Conservation (phyloP, 2,888 invertebrate species). For the Patella depressa region DNA sequence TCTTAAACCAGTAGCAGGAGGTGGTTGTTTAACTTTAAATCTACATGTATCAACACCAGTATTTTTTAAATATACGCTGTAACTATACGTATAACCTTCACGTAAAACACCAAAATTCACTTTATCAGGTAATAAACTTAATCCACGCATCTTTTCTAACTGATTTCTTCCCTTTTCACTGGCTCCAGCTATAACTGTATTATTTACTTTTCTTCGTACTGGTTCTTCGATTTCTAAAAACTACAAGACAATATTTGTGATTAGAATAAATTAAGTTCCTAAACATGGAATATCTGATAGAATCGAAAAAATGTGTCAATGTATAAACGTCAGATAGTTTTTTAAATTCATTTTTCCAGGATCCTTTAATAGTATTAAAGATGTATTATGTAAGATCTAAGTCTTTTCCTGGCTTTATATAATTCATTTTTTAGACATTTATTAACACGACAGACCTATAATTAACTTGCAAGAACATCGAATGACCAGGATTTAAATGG, state of each 20-base stretch:
- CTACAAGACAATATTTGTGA: slow-evolving; percentile 37
- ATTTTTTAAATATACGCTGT: slow-evolving; percentile 65
- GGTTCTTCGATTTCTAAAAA: slow-evolving; percentile 65
- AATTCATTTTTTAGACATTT: too few relatives aligned
- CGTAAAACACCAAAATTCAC: slow-evolving; percentile 69
- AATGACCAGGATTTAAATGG: too few relatives aligned
- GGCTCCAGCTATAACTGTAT: slow-evolving; percentile 64
- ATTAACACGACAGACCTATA: too few relatives aligned
- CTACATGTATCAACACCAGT: slow-evolving; percentile 70
- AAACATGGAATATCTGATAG: background rate
- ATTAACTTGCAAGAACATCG: too few relatives aligned
- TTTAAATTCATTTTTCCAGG: too few relatives aligned
- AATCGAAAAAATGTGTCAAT: background rate
- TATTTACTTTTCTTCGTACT: slow-evolving; percentile 64
- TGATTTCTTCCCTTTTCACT: slow-evolving; percentile 54
- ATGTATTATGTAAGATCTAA: too few relatives aligned
- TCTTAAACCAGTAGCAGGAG: slow-evolving; percentile 69
- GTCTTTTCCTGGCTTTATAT: too few relatives aligned
- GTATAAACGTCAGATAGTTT: too few relatives aligned
- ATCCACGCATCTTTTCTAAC: slow-evolving; percentile 62
- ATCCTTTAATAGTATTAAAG: too few relatives aligned
- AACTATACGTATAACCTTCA: slow-evolving; percentile 69
- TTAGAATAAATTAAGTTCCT: background rate
- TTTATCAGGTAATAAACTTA: slow-evolving; percentile 65
- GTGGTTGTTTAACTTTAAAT: slow-evolving; percentile 70